These are phyloP conservation scores for Leptinotarsa texana DNA, from an alignment of 1,140 invertebrate species.

Conservation along the genomic window DNA sequence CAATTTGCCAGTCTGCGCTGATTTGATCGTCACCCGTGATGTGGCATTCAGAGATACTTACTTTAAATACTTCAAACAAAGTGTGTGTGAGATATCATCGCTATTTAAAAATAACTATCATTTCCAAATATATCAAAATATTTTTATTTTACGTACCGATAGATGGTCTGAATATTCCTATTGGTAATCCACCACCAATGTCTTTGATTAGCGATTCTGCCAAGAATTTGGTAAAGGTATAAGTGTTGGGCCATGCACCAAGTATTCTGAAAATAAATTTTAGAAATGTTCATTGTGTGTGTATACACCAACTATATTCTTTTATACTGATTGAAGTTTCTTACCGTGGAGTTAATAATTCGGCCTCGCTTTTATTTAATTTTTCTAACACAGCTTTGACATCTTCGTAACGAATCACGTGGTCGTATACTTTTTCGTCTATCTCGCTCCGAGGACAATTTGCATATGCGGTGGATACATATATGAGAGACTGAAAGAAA, in stretches of 20 bases:
- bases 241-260: conserved; percentile 77
- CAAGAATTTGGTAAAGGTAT: conserved; percentile 81
- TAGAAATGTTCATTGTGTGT: neutral
- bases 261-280: conserved; percentile 41
- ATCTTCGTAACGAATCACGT: conserved; percentile 67
- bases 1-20: too few species aligned
- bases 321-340: neutral
- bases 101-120: too few species aligned
- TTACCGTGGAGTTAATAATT: conserved; percentile 61
- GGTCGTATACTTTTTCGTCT: conserved; percentile 71
- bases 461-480: conserved; percentile 69
- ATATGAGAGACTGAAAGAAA: conserved; percentile 42
- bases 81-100: too few species aligned
- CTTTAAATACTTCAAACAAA: too few species aligned
- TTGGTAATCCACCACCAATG: conserved; percentile 64
- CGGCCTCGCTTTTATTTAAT: conserved; percentile 60
- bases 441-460: conserved; percentile 64
- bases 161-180: conserved; percentile 68
- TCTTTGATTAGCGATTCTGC: conserved; percentile 72
- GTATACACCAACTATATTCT: too few species aligned
- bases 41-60: too few species aligned
- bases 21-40: too few species aligned
- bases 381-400: conserved; percentile 60
- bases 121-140: too few species aligned
- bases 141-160: conserved; percentile 51